Evolutionary conservation across 2,113 vertebrate genomes (phyloP).

Genomic region (Bos taurus): DNA sequence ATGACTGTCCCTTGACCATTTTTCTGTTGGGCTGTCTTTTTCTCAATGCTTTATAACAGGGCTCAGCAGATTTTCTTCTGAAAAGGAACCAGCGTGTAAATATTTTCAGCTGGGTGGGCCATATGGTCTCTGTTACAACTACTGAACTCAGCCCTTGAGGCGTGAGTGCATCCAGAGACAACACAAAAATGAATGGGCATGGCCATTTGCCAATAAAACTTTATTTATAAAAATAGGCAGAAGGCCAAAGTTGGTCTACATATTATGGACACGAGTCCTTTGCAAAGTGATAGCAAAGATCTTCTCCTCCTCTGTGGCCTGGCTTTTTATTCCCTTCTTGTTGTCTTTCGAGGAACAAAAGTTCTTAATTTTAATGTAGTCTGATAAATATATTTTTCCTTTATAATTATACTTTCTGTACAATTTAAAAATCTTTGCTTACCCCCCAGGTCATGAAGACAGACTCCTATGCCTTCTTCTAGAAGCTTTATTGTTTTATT

Average conservation of each 20-base stretch:
- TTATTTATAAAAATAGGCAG: background rate
- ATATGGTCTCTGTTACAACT: background rate
- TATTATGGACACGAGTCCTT: background rate
- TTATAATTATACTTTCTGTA: background rate
- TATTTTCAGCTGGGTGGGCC: background rate
- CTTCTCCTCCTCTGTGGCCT: background rate
- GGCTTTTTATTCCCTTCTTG: background rate
- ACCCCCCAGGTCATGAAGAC: background rate
- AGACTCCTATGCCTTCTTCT: background rate
- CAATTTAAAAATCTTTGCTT: background rate
- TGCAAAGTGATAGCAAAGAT: background rate
- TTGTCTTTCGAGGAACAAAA: background rate
- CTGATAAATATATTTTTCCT: background rate
- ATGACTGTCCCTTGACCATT: background rate
- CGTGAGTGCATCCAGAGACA: background rate
- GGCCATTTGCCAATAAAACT: background rate
- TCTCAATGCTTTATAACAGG: background rate
- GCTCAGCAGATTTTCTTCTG: background rate
- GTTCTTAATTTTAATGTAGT: background rate
- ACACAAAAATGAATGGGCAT: background rate
- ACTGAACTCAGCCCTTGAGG: background rate
- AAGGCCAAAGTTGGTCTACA: background rate
- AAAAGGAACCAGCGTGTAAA: background rate
- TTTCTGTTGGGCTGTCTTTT: background rate
- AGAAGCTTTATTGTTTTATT: background rate